Evolutionary conservation across 2,797 vertebrate species (phyloP).

Genomic region (Scarus forsteni): DNA sequence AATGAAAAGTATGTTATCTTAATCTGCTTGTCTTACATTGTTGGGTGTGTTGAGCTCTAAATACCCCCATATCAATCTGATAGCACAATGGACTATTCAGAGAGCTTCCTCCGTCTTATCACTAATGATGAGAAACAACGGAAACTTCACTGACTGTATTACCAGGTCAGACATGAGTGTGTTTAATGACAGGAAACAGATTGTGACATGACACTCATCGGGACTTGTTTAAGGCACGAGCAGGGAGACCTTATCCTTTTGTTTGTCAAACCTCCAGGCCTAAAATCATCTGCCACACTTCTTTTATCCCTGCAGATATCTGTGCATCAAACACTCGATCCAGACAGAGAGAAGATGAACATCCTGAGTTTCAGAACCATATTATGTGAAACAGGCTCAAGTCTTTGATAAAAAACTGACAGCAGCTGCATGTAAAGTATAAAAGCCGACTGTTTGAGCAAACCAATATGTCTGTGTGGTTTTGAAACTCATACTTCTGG

Average conservation of each 20-base stretch:
- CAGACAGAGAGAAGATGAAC: slow-evolving; percentile 34
- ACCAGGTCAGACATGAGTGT: slow-evolving; percentile 33
- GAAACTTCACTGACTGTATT: slow-evolving; percentile 39
- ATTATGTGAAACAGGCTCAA: slow-evolving; percentile 20
- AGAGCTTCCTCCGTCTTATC: slow-evolving; percentile 44
- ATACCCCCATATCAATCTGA: background rate
- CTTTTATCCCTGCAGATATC: slow-evolving; percentile 13
- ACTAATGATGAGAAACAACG: slow-evolving; percentile 38
- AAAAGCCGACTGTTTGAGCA: slow-evolving; percentile 58
- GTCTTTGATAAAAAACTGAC: slow-evolving; percentile 31
- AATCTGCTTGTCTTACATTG: background rate
- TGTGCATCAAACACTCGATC: slow-evolving; percentile 23
- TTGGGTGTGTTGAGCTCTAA: background rate
- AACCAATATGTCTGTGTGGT: slow-evolving; percentile 69
- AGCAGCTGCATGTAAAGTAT: slow-evolving; percentile 28
- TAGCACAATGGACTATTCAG: slow-evolving; percentile 1
- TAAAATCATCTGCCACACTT: slow-evolving; percentile 35
- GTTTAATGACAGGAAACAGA: slow-evolving; percentile 55
- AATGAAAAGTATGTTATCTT: no score
- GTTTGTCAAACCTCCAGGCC: slow-evolving; percentile 18
- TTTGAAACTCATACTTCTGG: slow-evolving; percentile 60
- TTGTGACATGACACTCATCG: slow-evolving; percentile 22
- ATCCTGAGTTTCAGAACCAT: slow-evolving; percentile 13
- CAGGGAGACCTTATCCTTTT: slow-evolving; percentile 47
- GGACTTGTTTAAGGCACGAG: slow-evolving; percentile 50